Conservation (phyloP, 1,140 invertebrate genomes). For the Matsumurasca onukii region DNA sequence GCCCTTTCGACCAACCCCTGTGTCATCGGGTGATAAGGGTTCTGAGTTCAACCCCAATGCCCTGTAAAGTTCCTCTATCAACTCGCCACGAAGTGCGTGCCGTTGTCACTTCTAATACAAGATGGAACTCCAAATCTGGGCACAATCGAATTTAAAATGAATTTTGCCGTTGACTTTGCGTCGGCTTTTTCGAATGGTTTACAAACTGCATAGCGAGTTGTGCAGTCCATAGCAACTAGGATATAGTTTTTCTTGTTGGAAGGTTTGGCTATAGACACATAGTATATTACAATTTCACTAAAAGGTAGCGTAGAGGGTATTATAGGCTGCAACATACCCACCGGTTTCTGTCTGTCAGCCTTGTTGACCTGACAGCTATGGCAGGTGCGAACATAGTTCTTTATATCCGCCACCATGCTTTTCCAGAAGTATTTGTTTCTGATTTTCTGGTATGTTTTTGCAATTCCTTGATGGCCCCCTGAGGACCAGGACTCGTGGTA, state of each 20-base stretch:
- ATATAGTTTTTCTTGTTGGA: not conserved
- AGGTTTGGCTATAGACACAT: not conserved
- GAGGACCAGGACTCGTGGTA: slow-evolving; percentile 2
- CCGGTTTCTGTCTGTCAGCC: not conserved
- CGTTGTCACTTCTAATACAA: not conserved
- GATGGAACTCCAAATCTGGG: not conserved
- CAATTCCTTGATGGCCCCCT: not conserved
- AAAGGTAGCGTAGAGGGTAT: not conserved
- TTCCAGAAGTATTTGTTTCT: not conserved
- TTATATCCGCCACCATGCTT: not conserved
- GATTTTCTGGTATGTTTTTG: too few relatives aligned
- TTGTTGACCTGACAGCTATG: too few relatives aligned
- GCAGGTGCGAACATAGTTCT: not conserved
- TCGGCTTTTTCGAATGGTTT: not conserved
- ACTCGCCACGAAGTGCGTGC: not conserved
- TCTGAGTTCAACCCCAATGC: not conserved
- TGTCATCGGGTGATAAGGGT: not conserved
- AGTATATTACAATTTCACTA: not conserved
- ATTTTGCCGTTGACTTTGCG: not conserved
- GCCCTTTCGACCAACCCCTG: not conserved
- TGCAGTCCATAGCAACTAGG: not conserved
- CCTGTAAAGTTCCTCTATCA: not conserved
- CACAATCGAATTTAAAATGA: not conserved
- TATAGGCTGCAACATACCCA: not conserved
- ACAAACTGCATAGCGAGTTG: not conserved